Conservation (phyloP, 1,140 invertebrate genomes). For the Phymorhynchus buccinoides region DNA sequence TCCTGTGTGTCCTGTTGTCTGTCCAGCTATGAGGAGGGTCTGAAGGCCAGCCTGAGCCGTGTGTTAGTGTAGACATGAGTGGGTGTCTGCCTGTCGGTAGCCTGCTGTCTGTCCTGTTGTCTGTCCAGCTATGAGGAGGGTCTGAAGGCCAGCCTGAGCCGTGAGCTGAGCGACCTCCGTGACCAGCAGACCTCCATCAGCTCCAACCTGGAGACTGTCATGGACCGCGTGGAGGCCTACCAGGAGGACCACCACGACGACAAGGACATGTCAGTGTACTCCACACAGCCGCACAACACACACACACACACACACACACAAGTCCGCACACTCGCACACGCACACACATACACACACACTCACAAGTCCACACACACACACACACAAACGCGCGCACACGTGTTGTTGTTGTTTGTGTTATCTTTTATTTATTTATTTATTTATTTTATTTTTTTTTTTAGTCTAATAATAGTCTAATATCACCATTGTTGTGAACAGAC, state of each 20-base stretch:
- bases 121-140: slow-evolving; percentile 51
- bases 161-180: slow-evolving; percentile 47
- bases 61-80: neutral
- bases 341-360: no score
- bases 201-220: slow-evolving; percentile 48
- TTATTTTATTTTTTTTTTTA: no score
- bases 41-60: slow-evolving; percentile 44
- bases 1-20: neutral
- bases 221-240: slow-evolving; percentile 49
- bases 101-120: neutral
- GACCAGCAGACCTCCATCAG: slow-evolving; percentile 52
- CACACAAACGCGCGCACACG: no score
- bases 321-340: no score
- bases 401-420: no score
- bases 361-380: no score
- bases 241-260: slow-evolving; percentile 45
- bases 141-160: slow-evolving; percentile 45
- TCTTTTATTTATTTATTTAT: no score
- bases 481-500: no score
- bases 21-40: slow-evolving; percentile 52
- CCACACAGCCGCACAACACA: neutral
- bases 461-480: no score
- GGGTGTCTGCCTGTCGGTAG: no score
- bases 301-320: no score
- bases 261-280: slow-evolving; percentile 13